Evolutionary conservation across 2,888 invertebrate species (phyloP), one percentile per base, ranked within the genome.

Genomic region (Petrophora chlorosata): DNA sequence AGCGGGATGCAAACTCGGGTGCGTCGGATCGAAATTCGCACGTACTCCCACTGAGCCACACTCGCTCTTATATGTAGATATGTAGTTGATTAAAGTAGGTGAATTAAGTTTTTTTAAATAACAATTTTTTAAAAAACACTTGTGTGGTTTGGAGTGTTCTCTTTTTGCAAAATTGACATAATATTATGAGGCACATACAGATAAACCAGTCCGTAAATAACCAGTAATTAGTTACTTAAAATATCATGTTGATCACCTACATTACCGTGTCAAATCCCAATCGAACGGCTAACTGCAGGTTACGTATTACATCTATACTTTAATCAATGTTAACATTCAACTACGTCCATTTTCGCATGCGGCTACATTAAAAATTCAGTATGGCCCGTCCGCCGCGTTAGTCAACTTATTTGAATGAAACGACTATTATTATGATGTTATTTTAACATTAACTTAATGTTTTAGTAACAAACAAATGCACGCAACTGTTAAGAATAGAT

Each of bases 381-480:
- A 29, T 46, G 35, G 43, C 28, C 46, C 51, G 40, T 61, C 76
- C 75, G 80, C n/a, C n/a, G n/a, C n/a, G n/a, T n/a, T 81, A 82
- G 81, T 73, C 76, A 76, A 70, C 74, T 70, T 70, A 81, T 80
- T 77, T 77, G 74, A 63, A 67, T 69, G 62, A 68, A 72, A 73
- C 56, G 52, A 54, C 56, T 56, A 30, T 52, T 49, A 61, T 58
- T 65, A 65, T 62, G 67, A 63, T 59, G 48, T 56, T 53, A 53
- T 59, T 58, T 53, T 57, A 58, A 52, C 42, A 59, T 61, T 49
- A 65, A 53, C 51, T 50, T 52, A 65, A 33, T 45, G 41, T 15
- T 42, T 26, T 8, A 50, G 33, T 29, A 56, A 50, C 45, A 43
- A 48, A 53, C 33, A 41, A 26, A 14, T 15, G 14, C 42, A 38